These are phyloP conservation scores for Nerophis ophidion DNA, from an alignment of 2,113 vertebrate species.

Conservation along the genomic window DNA sequence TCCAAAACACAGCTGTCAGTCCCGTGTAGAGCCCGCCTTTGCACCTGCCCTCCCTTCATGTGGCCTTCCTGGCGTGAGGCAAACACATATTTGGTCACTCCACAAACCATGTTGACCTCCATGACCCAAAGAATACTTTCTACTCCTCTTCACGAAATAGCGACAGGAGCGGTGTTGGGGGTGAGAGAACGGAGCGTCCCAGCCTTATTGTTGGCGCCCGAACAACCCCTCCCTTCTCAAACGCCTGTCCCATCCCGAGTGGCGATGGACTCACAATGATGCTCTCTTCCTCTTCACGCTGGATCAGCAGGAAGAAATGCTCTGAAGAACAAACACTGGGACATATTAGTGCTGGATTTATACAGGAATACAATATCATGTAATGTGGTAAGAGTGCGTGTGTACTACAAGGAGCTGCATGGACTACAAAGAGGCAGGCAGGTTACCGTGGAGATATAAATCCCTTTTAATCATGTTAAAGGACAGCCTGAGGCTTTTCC, in stretches of 20 bases:
- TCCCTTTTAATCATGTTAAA: constrained; percentile 24
- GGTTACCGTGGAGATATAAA: not conserved
- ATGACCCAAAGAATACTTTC: no score
- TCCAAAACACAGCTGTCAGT: constrained; percentile 28
- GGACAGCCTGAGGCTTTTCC: constrained; percentile 15
- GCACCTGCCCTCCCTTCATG: constrained; percentile 7
- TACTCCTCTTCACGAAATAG: no score
- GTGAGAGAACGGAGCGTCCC: constrained; percentile 18
- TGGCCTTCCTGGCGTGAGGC: constrained; percentile 16
- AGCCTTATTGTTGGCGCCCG: not conserved
- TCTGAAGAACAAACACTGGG: no score
- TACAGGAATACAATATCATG: no score
- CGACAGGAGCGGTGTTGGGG: no score
- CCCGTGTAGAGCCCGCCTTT: constrained; percentile 2
- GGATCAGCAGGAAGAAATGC: no score
- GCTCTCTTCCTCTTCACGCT: constrained; percentile 37
- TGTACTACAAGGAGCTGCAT: no score
- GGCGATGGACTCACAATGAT: constrained; percentile 59
- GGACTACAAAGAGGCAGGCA: not conserved
- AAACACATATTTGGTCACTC: constrained; percentile 14
- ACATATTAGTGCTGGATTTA: no score
- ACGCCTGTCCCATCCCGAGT: constrained; percentile 56
- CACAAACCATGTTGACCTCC: constrained; percentile 2
- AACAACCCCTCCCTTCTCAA: constrained; percentile 16
- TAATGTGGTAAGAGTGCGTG: not conserved